A percentile compares a stretch with the other conserved stretches of the same genome.
phyloP scores from a whole-genome alignment of 1,140 invertebrate genomes.

The silkworm (Bombyx mori) region DNA sequence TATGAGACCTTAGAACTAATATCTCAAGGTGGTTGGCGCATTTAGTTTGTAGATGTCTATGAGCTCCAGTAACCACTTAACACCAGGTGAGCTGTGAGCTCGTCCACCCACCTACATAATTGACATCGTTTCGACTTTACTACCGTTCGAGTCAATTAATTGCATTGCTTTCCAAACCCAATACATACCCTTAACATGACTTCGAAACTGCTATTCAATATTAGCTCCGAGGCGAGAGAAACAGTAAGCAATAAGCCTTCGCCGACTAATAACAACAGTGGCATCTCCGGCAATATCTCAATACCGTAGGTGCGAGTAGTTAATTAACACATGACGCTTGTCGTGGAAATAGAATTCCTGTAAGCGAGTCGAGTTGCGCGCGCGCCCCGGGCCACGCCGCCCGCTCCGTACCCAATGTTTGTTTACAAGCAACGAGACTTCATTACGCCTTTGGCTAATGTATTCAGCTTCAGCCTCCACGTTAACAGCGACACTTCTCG shows the following conservation, averaged over 20 bases:
- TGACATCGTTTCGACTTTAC: too few relatives aligned
- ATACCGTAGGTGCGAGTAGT: conserved; percentile 66
- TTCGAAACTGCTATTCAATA: too few relatives aligned
- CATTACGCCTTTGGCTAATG: conserved; percentile 70
- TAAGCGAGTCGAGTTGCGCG: conserved; percentile 45
- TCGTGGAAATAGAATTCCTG: conserved; percentile 69
- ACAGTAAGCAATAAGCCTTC: conserved; percentile 54
- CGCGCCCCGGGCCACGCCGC: conserved; percentile 43
- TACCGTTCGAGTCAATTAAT: too few relatives aligned
- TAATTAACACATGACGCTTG: conserved; percentile 70
- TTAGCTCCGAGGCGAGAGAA: too few relatives aligned
- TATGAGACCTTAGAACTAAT: too few relatives aligned
- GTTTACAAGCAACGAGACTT: conserved; percentile 69
- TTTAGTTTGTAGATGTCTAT: too few relatives aligned
- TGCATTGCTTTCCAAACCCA: too few relatives aligned
- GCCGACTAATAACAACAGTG: conserved; percentile 66
- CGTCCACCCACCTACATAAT: too few relatives aligned
- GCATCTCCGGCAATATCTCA: conserved; percentile 65
- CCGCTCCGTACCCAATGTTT: conserved; percentile 43
- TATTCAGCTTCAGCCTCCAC: conserved; percentile 69
- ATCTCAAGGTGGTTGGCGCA: too few relatives aligned
- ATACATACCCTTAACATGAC: too few relatives aligned
- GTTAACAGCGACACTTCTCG: conserved; percentile 71
- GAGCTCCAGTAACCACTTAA: too few relatives aligned
- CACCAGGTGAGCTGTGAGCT: too few relatives aligned